Evolutionary conservation across 2,888 invertebrate species (phyloP).

Genomic region (Galerucella pusilla): DNA sequence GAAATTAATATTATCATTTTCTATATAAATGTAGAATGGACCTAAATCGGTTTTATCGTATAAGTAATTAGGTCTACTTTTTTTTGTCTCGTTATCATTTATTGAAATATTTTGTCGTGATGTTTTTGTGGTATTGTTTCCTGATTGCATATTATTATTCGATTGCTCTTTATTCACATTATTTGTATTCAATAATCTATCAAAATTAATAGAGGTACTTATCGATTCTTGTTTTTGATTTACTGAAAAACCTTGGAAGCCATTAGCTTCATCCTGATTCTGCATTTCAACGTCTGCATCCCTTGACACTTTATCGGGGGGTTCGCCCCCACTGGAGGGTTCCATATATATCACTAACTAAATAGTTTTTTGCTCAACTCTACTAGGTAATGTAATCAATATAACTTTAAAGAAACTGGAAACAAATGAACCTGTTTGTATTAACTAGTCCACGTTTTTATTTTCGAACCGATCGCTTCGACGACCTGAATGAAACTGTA

Average conservation of each 20-base stretch:
- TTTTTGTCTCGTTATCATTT: conserved; percentile 4
- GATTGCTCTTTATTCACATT: neutral
- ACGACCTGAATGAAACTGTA: no score
- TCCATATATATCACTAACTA: no score
- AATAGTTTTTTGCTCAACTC: no score
- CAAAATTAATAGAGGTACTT: neutral
- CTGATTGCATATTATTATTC: neutral
- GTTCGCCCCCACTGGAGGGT: neutral
- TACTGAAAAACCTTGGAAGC: neutral
- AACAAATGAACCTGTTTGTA: neutral
- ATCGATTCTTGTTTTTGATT: neutral
- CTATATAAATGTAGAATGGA: neutral
- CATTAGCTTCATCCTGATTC: neutral
- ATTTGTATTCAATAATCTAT: neutral
- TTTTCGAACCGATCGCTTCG: no score
- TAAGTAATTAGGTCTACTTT: neutral
- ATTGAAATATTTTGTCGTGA: neutral
- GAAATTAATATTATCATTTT: neutral
- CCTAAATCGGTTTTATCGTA: conserved; percentile 5
- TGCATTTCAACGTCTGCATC: neutral
- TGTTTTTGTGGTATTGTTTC: neutral
- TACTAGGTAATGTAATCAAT: neutral
- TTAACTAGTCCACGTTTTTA: neutral
- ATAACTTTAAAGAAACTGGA: neutral
- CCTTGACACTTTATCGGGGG: neutral